Evolutionary conservation across 2,113 vertebrate genomes (phyloP).

Genomic region (Gila orcuttii): DNA sequence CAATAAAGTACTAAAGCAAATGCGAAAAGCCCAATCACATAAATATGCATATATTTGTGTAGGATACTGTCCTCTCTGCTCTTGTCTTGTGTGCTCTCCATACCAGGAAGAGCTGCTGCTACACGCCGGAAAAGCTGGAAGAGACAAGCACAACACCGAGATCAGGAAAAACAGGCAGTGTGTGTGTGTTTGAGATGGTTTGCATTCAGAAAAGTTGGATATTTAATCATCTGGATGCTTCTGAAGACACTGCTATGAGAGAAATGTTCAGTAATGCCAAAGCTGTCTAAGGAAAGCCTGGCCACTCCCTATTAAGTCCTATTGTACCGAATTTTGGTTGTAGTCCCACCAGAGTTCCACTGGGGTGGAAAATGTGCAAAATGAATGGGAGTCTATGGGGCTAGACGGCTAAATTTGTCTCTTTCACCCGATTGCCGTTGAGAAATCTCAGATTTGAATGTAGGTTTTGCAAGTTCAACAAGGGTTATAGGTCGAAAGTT

Average conservation of each 20-base stretch:
- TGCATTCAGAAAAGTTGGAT: slow-evolving; percentile 59
- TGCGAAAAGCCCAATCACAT: not conserved
- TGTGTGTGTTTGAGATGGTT: not conserved
- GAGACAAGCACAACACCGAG: slow-evolving; percentile 39
- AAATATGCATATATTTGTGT: slow-evolving; percentile 54
- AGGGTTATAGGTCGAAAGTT: no score
- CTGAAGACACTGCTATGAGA: not conserved
- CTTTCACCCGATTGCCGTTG: no score
- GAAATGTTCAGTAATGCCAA: not conserved
- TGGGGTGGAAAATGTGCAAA: no score
- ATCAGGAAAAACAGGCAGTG: not conserved
- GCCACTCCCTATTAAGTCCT: no score
- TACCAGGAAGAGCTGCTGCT: slow-evolving; percentile 96
- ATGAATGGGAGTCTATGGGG: no score
- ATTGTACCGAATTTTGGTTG: no score
- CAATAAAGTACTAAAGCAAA: not conserved
- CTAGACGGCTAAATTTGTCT: no score
- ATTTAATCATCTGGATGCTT: not conserved
- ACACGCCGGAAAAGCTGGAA: slow-evolving; percentile 95
- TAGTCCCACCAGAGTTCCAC: no score
- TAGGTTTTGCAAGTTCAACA: no score
- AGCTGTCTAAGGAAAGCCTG: no score
- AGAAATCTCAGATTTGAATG: no score
- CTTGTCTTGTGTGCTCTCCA: slow-evolving; percentile 98
- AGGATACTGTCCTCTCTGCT: slow-evolving; percentile 99